Conservation (phyloP, 2,888 invertebrate genomes). For the Hydrotaea diabolus region DNA sequence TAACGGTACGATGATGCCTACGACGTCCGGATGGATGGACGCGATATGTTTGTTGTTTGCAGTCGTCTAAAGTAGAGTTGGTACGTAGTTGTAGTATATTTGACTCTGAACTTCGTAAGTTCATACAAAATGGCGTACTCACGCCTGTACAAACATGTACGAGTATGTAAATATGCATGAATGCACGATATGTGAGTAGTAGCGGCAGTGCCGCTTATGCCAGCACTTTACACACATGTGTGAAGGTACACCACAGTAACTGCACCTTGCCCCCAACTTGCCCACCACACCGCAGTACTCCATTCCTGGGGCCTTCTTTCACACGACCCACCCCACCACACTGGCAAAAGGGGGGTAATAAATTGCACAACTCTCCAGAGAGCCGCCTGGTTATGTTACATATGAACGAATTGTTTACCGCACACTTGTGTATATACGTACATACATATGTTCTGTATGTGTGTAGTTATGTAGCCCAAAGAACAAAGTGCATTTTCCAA, state of each 20-base stretch:
- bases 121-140: background rate
- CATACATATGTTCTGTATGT: background rate
- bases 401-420: background rate
- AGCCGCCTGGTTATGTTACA: constrained; percentile 7
- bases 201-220: background rate
- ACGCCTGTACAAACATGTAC: background rate
- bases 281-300: background rate
- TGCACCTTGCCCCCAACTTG: background rate
- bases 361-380: constrained; percentile 8
- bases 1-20: constrained; percentile 9
- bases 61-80: background rate
- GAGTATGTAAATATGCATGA: background rate
- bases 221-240: constrained; percentile 1
- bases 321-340: background rate
- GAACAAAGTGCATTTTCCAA: constrained; percentile 37
- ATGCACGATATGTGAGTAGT: too few relatives aligned
- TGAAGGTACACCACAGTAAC: background rate
- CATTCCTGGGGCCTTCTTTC: too few relatives aligned
- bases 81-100: constrained; percentile 34
- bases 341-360: constrained; percentile 9
- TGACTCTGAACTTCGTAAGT: constrained; percentile 46
- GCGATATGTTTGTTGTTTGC: background rate
- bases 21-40: background rate
- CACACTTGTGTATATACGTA: background rate
- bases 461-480: constrained; percentile 12